Conservation (phyloP, 2,113 vertebrate genomes). For the Psammodynastes pulverulentus region DNA sequence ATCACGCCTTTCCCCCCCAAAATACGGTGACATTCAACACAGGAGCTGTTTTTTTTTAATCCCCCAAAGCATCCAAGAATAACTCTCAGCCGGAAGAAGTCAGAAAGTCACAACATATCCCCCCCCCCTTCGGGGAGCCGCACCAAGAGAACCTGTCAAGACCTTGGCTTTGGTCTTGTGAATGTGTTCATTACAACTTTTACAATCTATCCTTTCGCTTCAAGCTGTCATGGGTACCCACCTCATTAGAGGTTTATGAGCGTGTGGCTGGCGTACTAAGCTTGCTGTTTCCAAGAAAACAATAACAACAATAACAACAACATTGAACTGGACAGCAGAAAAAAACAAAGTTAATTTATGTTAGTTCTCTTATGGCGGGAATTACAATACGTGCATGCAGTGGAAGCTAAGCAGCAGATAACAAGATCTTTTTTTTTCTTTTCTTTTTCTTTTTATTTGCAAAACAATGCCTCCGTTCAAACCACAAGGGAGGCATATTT, state of each 20-base stretch:
- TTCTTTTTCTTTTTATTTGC: not conserved
- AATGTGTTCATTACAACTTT: slow-evolving; percentile 20
- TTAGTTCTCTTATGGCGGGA: not conserved
- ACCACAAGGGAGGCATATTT: not conserved
- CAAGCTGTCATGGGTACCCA: not conserved
- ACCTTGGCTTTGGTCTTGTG: not conserved
- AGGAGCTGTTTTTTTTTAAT: not conserved
- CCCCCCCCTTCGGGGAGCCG: not conserved
- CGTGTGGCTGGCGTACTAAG: not conserved
- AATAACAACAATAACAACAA: too few relatives aligned
- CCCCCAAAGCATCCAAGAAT: slow-evolving; percentile 23
- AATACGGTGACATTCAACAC: not conserved
- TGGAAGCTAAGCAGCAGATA: not conserved
- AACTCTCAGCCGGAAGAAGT: not conserved
- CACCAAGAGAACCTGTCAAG: not conserved
- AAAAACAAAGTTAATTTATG: slow-evolving; percentile 4
- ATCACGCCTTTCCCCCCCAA: not conserved
- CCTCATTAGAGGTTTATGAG: slow-evolving; percentile 16
- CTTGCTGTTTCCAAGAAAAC: not conserved
- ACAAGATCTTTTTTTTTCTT: not conserved
- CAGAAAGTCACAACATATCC: not conserved
- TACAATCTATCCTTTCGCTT: slow-evolving; percentile 31
- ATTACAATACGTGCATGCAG: not conserved
- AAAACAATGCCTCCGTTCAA: not conserved
- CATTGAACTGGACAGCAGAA: not conserved